Evolutionary conservation across 2,888 invertebrate species (phyloP).

Genomic region (Chymomyza caudatula): DNA sequence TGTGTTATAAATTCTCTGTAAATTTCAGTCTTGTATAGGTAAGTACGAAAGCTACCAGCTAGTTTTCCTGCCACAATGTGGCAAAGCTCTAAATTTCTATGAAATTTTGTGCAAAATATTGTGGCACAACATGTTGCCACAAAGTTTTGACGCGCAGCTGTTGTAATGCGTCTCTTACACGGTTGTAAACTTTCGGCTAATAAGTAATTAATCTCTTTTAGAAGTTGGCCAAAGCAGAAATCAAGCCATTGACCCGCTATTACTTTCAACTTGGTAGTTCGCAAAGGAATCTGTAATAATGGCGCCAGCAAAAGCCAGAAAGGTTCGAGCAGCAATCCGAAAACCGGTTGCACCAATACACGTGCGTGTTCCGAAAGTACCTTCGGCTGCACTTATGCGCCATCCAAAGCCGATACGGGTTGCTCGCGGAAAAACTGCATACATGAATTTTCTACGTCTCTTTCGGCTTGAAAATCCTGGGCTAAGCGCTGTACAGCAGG

Average conservation of each 20-base stretch:
- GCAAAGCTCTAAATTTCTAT: neutral
- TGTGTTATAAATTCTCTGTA: neutral
- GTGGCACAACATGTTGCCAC: neutral
- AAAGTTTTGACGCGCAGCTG: constrained; percentile 3
- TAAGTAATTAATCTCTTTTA: constrained; percentile 20
- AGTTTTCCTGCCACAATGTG: neutral
- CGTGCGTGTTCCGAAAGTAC: neutral
- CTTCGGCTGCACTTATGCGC: neutral
- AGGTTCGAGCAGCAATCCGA: too few relatives aligned
- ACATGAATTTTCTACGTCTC: neutral
- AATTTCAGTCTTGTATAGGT: neutral
- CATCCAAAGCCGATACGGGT: neutral
- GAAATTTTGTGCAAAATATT: neutral
- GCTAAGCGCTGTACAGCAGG: neutral
- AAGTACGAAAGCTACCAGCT: constrained; percentile 40
- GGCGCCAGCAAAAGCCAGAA: too few relatives aligned
- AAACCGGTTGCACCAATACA: neutral
- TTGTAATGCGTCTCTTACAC: neutral
- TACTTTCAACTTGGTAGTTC: too few relatives aligned
- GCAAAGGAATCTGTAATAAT: too few relatives aligned
- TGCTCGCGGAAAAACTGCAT: neutral
- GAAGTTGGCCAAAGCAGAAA: neutral
- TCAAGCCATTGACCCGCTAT: neutral
- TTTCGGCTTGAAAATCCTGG: neutral
- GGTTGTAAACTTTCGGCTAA: neutral